Conservation (phyloP, 2,797 vertebrate species). For the Myiotriccus ornatus region DNA sequence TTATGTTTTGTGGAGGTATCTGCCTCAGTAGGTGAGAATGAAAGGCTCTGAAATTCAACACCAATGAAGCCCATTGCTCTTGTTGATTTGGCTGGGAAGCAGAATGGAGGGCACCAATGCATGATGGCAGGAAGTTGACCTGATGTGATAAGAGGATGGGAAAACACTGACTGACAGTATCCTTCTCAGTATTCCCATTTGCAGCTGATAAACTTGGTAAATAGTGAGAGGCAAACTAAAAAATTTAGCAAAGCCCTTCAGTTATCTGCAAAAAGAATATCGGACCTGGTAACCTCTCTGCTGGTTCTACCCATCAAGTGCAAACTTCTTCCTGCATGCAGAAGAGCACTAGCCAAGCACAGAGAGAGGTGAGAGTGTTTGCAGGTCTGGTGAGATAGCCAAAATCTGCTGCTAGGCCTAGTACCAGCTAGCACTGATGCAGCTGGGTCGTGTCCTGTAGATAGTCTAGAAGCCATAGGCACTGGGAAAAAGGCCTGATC, state of each 20-base stretch:
- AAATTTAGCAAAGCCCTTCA: background rate
- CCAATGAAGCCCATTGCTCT: background rate
- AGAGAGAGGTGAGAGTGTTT: background rate
- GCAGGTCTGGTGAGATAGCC: background rate
- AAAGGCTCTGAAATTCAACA: background rate
- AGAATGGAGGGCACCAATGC: background rate
- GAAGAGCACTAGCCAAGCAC: background rate
- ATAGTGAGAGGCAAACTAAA: background rate
- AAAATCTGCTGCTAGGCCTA: background rate
- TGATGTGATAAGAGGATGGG: background rate
- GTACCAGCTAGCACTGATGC: background rate
- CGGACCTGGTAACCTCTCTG: background rate
- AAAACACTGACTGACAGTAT: background rate
- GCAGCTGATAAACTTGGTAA: background rate
- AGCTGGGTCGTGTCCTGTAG: background rate
- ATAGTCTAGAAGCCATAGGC: background rate
- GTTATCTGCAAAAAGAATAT: background rate
- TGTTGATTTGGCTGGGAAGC: background rate
- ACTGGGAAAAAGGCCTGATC: background rate
- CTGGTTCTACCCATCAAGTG: background rate
- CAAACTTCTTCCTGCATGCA: background rate
- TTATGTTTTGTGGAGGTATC: background rate
- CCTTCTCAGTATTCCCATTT: background rate
- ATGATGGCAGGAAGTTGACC: background rate
- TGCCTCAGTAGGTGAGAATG: background rate